Evolutionary conservation across 1,140 invertebrate genomes (phyloP).

Genomic region (Pseudachorutes palmiensis): DNA sequence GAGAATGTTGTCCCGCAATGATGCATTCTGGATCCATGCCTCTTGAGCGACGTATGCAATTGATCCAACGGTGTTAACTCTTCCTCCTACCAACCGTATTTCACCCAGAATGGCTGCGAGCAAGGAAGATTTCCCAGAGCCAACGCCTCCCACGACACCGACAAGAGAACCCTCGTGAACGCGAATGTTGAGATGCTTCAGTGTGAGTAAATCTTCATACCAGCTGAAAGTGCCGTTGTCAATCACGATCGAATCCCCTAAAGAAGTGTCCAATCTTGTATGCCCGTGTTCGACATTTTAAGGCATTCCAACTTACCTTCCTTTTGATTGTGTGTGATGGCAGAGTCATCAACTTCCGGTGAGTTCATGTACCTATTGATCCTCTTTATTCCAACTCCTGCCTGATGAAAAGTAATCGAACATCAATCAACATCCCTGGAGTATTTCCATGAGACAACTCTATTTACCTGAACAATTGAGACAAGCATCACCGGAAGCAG

Average conservation of each 20-base stretch:
- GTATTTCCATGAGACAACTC: background rate
- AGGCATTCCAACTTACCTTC: conserved; percentile 11
- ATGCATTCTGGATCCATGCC: conserved; percentile 51
- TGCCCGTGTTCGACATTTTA: background rate
- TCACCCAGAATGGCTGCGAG: conserved; percentile 49
- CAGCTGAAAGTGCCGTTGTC: conserved; percentile 69
- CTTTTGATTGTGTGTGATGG: conserved; percentile 36
- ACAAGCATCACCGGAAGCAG: conserved; percentile 81
- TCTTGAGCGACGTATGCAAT: conserved; percentile 49
- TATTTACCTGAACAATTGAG: conserved; percentile 71
- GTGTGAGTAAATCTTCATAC: conserved; percentile 43
- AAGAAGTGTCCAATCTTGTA: background rate
- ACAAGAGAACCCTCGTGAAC: conserved; percentile 37
- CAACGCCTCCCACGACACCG: conserved; percentile 50
- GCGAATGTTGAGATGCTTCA: conserved; percentile 40
- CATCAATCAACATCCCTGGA: background rate
- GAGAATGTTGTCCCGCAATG: conserved; percentile 48
- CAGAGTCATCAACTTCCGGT: conserved; percentile 40
- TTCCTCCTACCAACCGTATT: conserved; percentile 43
- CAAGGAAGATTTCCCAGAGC: conserved; percentile 52
- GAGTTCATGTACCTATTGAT: conserved; percentile 42
- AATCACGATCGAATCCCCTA: conserved; percentile 55
- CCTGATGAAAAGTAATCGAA: conserved; percentile 11
- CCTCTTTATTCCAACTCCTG: conserved; percentile 42
- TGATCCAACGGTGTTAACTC: conserved; percentile 42